Evolutionary conservation across 2,797 vertebrate genomes (phyloP).

Genomic region (Argyrosomus regius): DNA sequence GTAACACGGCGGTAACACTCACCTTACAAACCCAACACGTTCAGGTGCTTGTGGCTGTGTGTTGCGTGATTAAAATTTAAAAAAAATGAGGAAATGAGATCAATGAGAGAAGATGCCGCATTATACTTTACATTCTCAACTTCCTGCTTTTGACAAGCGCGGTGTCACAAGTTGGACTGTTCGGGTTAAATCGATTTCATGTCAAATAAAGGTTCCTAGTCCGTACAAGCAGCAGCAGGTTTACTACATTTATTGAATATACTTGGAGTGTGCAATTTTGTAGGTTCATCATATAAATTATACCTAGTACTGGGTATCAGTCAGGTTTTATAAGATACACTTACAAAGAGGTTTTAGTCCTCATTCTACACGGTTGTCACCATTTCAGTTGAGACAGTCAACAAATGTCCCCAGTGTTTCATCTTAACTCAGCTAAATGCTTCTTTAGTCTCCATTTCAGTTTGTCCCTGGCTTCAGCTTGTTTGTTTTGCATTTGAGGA

Average conservation of each 20-base stretch:
- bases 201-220: slow-evolving; percentile 60
- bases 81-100: slow-evolving; percentile 62
- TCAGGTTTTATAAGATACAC: neutral
- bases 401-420: neutral
- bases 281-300: neutral
- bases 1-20: slow-evolving; percentile 52
- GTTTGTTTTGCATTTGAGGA: neutral
- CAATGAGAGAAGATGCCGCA: slow-evolving; percentile 69
- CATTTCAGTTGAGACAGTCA: neutral
- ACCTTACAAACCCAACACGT: slow-evolving; percentile 67
- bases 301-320: neutral
- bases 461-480: neutral
- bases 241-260: neutral
- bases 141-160: slow-evolving; percentile 85
- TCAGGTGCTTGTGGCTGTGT: slow-evolving; percentile 19
- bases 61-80: slow-evolving; percentile 43
- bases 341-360: neutral
- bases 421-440: neutral
- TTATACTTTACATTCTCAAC: slow-evolving; percentile 70
- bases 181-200: slow-evolving; percentile 56
- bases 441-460: neutral
- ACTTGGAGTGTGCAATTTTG: neutral
- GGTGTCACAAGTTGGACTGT: slow-evolving; percentile 63
- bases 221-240: neutral
- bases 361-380: neutral